These are phyloP conservation scores for Sycophila texana DNA, from an alignment of 2,888 invertebrate species.

Conservation along the genomic window DNA sequence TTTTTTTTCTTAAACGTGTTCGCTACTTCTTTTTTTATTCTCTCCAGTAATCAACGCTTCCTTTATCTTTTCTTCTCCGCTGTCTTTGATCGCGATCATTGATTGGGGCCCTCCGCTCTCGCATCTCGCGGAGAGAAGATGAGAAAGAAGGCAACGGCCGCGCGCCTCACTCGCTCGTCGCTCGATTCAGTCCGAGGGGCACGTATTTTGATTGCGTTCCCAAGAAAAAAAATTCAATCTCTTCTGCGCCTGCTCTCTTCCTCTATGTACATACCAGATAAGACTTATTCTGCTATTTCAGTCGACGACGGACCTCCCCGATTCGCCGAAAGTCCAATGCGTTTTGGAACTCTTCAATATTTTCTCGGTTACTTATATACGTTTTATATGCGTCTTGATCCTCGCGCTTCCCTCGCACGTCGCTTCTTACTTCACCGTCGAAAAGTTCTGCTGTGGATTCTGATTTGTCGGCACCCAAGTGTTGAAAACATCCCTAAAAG, in stretches of 20 bases:
- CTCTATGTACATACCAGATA: constrained; percentile 57
- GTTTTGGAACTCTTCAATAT: constrained; percentile 43
- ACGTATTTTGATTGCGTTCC: constrained; percentile 57
- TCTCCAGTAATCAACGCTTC: background rate
- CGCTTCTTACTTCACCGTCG: constrained; percentile 84
- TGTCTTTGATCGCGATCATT: background rate
- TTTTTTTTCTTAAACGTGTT: constrained; percentile 25
- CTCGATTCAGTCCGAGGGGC: constrained; percentile 54
- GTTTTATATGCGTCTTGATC: constrained; percentile 24
- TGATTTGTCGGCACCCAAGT: constrained; percentile 92
- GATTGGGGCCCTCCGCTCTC: background rate
- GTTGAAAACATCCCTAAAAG: constrained; percentile 90
- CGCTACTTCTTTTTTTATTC: constrained; percentile 29
- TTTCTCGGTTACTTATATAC: constrained; percentile 23
- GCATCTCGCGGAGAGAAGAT: constrained; percentile 22
- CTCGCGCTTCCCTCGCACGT: background rate
- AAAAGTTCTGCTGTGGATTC: constrained; percentile 86
- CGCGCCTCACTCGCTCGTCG: constrained; percentile 31
- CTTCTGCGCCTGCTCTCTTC: constrained; percentile 30
- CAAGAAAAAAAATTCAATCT: constrained; percentile 46
- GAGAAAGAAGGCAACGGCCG: constrained; percentile 38
- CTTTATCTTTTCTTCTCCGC: constrained; percentile 19
- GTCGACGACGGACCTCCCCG: constrained; percentile 54
- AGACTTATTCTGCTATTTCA: constrained; percentile 56
- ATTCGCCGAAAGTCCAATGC: constrained; percentile 54